Evolutionary conservation across 2,888 invertebrate species (phyloP), one percentile per base, ranked within the genome.

Genomic region (Heliconius ismenius): DNA sequence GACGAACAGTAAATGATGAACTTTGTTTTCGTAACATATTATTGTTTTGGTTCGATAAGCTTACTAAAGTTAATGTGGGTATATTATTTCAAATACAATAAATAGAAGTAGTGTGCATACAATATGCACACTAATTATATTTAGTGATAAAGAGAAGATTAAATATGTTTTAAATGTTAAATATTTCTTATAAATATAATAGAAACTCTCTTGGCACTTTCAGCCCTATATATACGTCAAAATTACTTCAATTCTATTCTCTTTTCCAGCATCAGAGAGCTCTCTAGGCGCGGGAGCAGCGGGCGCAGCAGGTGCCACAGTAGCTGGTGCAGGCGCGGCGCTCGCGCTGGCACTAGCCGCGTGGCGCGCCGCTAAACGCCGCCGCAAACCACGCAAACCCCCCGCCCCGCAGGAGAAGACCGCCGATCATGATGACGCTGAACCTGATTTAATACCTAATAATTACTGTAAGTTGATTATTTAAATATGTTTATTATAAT

Each of bases 401-500:
- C 79, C 81, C 74, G 78, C 82, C 77, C 77, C 83, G 49, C 83
- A 83, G 75, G 81, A 79, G 76, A 86, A 88, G 81, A 82, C 78
- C 67, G 81, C 82, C 36, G 91, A 91, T 28, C 90, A 88, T 83
- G 93, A 93, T 81, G 93, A 93, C 83, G 85, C 90, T 28, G 93
- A 93, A 84, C 93, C 93, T 0, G 93, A 93, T 83, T 90, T 93
- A 81, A 93, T 93, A 85, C 93, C 93, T 9, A 93, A 93, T 82
- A 90, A 93, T 82, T 93, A 92, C 81, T 92, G 92, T 92, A 67
- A 91, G 92, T 90, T 54, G 39, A n/a, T 64, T 15, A 18, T 6
- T 49, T 49, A 49, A 49, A 49, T 49, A 18, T 49, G 15, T 49
- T 49, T 43, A 43, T 43, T 15, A 4, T 28, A 43, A 43, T 15